Conservation (phyloP, 2,888 invertebrate species). For the Flexamia atlantica region DNA sequence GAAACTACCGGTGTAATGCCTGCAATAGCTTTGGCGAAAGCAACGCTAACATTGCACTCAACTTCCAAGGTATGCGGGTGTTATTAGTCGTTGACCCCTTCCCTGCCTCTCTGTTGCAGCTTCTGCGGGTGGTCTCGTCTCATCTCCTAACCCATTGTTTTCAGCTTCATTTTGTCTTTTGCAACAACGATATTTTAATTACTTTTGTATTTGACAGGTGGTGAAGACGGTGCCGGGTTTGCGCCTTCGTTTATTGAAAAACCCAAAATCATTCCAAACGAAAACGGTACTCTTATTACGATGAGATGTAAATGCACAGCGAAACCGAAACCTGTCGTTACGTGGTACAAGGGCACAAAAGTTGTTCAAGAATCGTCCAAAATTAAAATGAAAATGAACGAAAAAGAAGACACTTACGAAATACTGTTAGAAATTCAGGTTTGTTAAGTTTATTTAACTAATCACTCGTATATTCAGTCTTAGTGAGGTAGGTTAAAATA, state of each 20-base stretch:
- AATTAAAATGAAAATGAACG: conserved; percentile 87
- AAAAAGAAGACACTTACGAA: conserved; percentile 92
- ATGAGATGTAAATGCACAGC: conserved; percentile 98
- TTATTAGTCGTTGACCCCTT: conserved; percentile 8
- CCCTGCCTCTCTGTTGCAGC: conserved; percentile 53
- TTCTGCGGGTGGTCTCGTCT: not conserved
- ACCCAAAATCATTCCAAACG: conserved; percentile 99
- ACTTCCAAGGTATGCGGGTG: conserved; percentile 92
- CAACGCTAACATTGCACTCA: conserved; percentile 99
- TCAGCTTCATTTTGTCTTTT: conserved; percentile 9
- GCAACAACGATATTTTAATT: not conserved
- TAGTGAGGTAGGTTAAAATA: too few relatives aligned
- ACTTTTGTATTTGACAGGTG: conserved; percentile 79
- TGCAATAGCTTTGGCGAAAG: conserved; percentile 99
- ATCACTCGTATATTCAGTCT: too few relatives aligned
- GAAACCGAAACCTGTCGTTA: conserved; percentile 95
- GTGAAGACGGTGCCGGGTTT: conserved; percentile 94
- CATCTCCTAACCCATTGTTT: conserved; percentile 33
- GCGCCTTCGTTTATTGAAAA: conserved; percentile 99
- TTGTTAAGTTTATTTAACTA: conserved; percentile 64
- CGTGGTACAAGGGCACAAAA: conserved; percentile 96
- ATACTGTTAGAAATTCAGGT: conserved; percentile 90
- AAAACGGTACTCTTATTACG: conserved; percentile 96
- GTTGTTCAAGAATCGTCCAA: conserved; percentile 91
- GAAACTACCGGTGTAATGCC: conserved; percentile 99